Base-by-base conservation (phyloP, 2,113 vertebrate genomes). In the Heliornis fulica region DNA sequence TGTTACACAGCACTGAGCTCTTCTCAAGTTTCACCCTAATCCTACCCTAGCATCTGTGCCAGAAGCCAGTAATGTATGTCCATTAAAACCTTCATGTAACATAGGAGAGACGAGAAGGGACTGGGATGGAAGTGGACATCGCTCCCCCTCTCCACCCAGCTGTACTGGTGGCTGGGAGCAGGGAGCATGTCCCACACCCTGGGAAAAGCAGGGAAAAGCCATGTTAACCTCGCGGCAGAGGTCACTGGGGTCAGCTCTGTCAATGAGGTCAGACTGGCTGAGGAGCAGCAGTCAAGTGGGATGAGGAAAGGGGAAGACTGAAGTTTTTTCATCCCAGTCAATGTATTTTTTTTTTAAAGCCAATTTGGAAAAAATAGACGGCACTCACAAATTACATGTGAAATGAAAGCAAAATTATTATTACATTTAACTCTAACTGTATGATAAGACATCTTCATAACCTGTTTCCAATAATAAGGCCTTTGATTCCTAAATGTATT, bases 171-270 rank as follows among this genome's bases (percentile, higher is more conserved):
- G 50, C 17, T 13, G 7, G 64, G 36, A 89, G 14, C 40, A 43
- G 16, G 51, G 26, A 63, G 29, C 0, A 7, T 21, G 16, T 16
- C 68, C 71, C 29, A n/a, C 32, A 71, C 54, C 63, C 63, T 2
- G 17, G 14, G 78, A 75, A 48, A 65, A 53, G 36, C 36, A 61
- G 61, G 41, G 4, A 54, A 48, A 76, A 43, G 56, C 65, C 12
- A 11, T 0, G 1, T 17, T 14, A 63, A 48, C 46, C 43, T 68
- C 1, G 0, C 0, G 0, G 15, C 3, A 15, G n/a, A 53, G 19
- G 25, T 28, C 38, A 43, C 10, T 0, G 16, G 10, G 32, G 75
- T 61, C 36, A 11, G 7, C 12, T 5, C n/a, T 83, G 68, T 8
- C 29, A 23, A 0, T 6, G 63, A 74, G 53, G 17, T 32, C 38